Percentiles rank a stretch among this genome's conserved stretches.
These are phyloP conservation scores for Cynaeus angustus DNA, from an alignment of 2,888 invertebrate species.

Conservation along the genomic window DNA sequence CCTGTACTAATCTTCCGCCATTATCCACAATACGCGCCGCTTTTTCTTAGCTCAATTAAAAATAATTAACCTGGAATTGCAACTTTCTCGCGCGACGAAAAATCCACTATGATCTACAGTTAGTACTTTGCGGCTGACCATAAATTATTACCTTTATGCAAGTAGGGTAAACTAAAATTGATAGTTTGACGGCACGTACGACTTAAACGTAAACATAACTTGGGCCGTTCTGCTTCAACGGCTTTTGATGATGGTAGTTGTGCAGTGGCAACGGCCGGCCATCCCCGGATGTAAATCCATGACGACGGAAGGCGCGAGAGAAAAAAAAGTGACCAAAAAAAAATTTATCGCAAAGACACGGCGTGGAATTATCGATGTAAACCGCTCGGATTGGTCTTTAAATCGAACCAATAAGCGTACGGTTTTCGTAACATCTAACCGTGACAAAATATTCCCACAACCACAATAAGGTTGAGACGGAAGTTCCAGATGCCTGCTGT, in stretches of 20 bases:
- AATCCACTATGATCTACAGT: conserved; percentile 20
- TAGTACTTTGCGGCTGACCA: conserved; percentile 25
- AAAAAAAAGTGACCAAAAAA: no score
- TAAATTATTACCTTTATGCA: conserved; percentile 31
- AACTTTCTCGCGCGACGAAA: conserved; percentile 23
- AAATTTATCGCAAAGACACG: no score
- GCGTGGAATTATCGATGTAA: no score
- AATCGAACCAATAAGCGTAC: neutral
- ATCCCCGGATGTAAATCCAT: neutral
- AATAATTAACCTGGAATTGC: conserved; percentile 29
- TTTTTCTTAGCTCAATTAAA: conserved; percentile 1
- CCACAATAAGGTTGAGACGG: neutral
- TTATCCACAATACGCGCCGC: conserved; percentile 1
- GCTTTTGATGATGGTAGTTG: conserved; percentile 2
- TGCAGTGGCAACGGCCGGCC: conserved; percentile 24
- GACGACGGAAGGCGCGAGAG: no score
- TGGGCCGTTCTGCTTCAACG: conserved; percentile 8
- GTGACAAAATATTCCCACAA: conserved; percentile 4
- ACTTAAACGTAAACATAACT: conserved; percentile 25
- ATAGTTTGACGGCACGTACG: conserved; percentile 31
- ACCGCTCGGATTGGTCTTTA: no score
- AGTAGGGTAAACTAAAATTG: conserved; percentile 32
- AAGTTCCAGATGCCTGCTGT: neutral
- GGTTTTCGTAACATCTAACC: neutral
- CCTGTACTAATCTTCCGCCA: neutral